phyloP scores from a whole-genome alignment of 2,113 vertebrate genomes.

The Calonectris borealis region DNA sequence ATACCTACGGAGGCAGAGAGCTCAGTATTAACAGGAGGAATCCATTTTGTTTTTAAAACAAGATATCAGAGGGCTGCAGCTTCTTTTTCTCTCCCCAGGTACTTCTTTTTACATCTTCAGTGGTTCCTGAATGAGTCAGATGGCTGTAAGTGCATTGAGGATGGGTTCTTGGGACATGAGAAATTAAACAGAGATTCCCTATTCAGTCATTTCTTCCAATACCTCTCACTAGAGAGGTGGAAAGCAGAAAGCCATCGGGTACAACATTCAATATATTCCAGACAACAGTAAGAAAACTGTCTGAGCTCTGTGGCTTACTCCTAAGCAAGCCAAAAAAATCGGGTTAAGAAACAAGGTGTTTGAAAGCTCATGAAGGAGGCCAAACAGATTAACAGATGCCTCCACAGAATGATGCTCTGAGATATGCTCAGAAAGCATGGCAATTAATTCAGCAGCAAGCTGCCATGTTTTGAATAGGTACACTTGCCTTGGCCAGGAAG shows the following conservation, averaged over 20 bases:
- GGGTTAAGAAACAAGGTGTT: neutral
- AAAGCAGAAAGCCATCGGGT: neutral
- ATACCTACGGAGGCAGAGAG: conserved; percentile 67
- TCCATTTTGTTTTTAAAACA: neutral
- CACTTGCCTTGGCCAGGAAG: conserved; percentile 84
- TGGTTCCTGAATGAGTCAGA: neutral
- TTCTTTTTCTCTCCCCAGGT: neutral
- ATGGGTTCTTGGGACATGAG: neutral
- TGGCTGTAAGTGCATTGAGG: neutral
- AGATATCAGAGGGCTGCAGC: neutral
- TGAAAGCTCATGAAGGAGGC: neutral
- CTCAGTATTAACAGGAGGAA: neutral
- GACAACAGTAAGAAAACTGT: neutral
- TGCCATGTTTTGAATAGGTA: neutral
- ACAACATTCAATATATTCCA: neutral
- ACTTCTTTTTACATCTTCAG: neutral
- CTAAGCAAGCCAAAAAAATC: neutral
- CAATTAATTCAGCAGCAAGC: neutral
- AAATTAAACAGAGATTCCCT: neutral
- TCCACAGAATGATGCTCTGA: neutral
- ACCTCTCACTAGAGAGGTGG: neutral
- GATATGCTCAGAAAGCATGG: neutral
- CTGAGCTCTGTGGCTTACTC: neutral
- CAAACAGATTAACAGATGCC: neutral
- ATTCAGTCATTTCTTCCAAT: neutral